Evolutionary conservation across 2,888 invertebrate genomes (phyloP).

Genomic region (Scaptomyza polygonia): DNA sequence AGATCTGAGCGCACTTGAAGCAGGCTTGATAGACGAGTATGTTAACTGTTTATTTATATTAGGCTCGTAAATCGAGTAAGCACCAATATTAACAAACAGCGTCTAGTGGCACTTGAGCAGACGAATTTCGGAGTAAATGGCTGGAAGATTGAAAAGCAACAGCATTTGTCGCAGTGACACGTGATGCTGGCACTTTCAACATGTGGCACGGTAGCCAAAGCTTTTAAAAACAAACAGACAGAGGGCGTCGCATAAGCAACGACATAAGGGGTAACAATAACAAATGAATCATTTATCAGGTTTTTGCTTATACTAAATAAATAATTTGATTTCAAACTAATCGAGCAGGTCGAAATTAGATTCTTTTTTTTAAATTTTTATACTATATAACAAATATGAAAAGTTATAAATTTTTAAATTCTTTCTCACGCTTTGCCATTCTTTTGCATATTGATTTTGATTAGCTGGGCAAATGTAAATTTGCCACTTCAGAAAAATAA

Average conservation of each 20-base stretch:
- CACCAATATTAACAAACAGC: slow-evolving; percentile 37
- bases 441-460: slow-evolving; percentile 32
- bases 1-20: slow-evolving; percentile 6
- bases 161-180: slow-evolving; percentile 8
- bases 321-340: neutral
- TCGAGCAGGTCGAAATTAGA: too few relatives aligned
- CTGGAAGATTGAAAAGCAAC: neutral
- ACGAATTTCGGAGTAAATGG: neutral
- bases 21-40: slow-evolving; percentile 18
- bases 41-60: slow-evolving; percentile 5
- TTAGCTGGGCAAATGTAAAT: slow-evolving; percentile 29
- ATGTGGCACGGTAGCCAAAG: slow-evolving; percentile 37
- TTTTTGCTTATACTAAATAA: slow-evolving; percentile 7
- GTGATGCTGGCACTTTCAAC: slow-evolving; percentile 36
- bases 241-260: neutral
- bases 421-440: neutral
- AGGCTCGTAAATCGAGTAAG: slow-evolving; percentile 25
- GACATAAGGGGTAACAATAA: neutral
- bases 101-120: slow-evolving; percentile 5
- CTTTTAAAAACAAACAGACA: slow-evolving; percentile 25
- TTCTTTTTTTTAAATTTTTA: too few relatives aligned
- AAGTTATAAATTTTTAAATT: neutral
- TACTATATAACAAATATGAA: too few relatives aligned
- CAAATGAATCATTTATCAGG: slow-evolving; percentile 38
- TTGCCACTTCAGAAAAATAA: neutral